Percentiles rank a stretch among this genome's conserved stretches.
Conservation (phyloP, 2,797 vertebrate genomes). For the Takifugu ocellatus region DNA sequence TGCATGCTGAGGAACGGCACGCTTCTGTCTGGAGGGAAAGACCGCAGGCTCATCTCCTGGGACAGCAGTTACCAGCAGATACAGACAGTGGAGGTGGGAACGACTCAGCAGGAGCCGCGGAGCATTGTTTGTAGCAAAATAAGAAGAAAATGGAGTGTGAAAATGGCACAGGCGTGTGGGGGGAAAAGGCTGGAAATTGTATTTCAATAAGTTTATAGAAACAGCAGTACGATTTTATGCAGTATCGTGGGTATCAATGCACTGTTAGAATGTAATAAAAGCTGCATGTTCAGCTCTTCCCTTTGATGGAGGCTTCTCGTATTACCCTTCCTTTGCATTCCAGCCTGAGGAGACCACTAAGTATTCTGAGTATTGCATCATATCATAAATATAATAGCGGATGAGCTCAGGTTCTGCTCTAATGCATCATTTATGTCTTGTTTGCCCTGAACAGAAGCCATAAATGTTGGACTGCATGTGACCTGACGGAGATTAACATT, state of each 20-base stretch:
- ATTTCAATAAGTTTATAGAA: no score
- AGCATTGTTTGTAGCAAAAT: not conserved
- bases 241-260: no score
- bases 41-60: conserved; percentile 92
- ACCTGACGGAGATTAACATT: conserved; percentile 6
- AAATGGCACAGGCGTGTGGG: no score
- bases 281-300: conserved; percentile 11
- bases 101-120: not conserved
- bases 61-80: conserved; percentile 90
- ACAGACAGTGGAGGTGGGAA: conserved; percentile 85
- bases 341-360: conserved; percentile 15
- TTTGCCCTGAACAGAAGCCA: conserved; percentile 12
- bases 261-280: conserved; percentile 20
- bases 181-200: no score
- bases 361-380: conserved; percentile 18
- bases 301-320: conserved; percentile 25
- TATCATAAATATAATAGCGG: conserved; percentile 47
- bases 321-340: conserved; percentile 23
- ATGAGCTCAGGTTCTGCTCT: conserved; percentile 15
- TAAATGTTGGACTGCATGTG: conserved; percentile 9
- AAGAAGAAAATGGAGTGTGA: not conserved
- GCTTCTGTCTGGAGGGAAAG: conserved; percentile 93
- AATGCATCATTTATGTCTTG: conserved; percentile 15
- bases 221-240: no score
- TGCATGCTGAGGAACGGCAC: conserved; percentile 94